These are phyloP conservation scores for Metridium senile DNA, from an alignment of 92 coral and sea anemone genomes.

Conservation along the genomic window DNA sequence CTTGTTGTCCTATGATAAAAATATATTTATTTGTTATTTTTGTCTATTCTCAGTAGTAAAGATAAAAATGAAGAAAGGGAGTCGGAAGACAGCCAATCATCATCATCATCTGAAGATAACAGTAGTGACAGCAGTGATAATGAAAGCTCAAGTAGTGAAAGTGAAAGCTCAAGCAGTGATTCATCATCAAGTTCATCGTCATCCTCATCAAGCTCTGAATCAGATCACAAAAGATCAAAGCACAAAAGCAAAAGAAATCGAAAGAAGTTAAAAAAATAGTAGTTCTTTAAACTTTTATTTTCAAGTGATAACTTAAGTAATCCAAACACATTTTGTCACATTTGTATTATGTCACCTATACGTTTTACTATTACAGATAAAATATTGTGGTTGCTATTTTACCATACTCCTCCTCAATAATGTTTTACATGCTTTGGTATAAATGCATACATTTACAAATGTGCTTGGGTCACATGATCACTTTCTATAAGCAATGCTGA, in stretches of 20 bases:
- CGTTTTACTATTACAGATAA: no score
- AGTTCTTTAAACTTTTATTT: no score
- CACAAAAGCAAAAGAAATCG: conserved; percentile 8
- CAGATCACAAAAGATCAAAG: conserved; percentile 27
- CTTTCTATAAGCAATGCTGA: no score
- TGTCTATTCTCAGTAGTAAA: neutral
- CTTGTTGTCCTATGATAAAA: neutral
- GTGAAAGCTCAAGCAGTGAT: conserved; percentile 25
- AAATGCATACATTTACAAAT: no score
- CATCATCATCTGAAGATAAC: conserved; percentile 28
- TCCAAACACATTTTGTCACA: no score
- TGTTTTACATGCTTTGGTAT: no score
- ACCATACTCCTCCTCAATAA: no score
- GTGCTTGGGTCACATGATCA: no score
- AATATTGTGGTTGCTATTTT: no score
- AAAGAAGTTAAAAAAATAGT: neutral
- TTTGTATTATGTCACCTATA: no score
- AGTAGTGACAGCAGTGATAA: conserved; percentile 25
- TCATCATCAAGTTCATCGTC: conserved; percentile 12
- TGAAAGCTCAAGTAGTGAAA: conserved; percentile 3
- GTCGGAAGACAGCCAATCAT: conserved; percentile 17
- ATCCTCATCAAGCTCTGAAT: conserved; percentile 30
- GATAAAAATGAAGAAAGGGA: conserved; percentile 26
- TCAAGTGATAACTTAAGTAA: no score
- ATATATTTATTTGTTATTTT: neutral